phyloP scores from a whole-genome alignment of 2,888 invertebrate species.

The Dorcus parallelipipedus region DNA sequence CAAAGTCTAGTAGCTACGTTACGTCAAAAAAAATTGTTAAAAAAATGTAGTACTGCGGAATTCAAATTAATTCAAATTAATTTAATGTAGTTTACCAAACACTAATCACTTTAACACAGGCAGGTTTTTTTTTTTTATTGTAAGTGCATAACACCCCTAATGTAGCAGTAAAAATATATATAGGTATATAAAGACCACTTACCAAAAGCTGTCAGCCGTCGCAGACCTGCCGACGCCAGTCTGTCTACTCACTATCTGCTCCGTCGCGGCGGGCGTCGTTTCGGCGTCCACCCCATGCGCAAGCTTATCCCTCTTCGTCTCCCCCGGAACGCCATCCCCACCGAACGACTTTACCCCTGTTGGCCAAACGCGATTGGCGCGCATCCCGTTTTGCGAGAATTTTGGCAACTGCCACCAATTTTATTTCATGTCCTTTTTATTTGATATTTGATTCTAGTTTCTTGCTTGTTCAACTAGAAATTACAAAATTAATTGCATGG shows the following conservation, averaged over 20 bases:
- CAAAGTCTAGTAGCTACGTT: no score
- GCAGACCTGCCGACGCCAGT: constrained; percentile 51
- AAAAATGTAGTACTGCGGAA: no score
- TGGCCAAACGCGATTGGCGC: constrained; percentile 20
- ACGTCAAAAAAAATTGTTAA: no score
- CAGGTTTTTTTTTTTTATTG: not conserved
- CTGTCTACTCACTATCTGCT: constrained; percentile 53
- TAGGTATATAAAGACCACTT: constrained; percentile 29
- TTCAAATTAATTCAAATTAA: no score
- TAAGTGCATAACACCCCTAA: constrained; percentile 3
- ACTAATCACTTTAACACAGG: not conserved
- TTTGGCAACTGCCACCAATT: constrained; percentile 32
- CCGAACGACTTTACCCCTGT: constrained; percentile 13
- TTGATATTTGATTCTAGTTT: constrained; percentile 7
- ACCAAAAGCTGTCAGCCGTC: constrained; percentile 34
- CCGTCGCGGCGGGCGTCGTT: constrained; percentile 62
- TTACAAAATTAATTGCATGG: not conserved
- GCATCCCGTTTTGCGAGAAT: constrained; percentile 35
- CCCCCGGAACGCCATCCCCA: constrained; percentile 13
- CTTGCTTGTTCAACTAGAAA: not conserved
- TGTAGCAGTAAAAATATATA: constrained; percentile 8
- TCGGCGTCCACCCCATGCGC: constrained; percentile 57
- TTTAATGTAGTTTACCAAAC: not conserved
- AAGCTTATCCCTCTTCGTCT: constrained; percentile 45
- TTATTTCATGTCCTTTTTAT: constrained; percentile 22